Base-by-base conservation (phyloP, 2,113 vertebrate species). In the Bubo bubo region DNA sequence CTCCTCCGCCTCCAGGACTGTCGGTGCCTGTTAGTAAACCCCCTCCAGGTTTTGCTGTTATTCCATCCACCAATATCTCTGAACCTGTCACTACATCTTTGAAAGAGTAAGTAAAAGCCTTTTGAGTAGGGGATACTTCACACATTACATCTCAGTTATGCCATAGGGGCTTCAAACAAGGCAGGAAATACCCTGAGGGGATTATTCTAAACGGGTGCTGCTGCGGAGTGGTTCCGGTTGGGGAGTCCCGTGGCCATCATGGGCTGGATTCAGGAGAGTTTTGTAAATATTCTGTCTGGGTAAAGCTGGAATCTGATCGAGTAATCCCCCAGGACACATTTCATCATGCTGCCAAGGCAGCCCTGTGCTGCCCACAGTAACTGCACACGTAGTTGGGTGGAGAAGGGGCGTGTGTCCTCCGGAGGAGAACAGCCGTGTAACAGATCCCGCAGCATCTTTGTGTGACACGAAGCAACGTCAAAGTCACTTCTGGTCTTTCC, bases 41-140 rank as follows among this genome's bases (percentile, higher is more conserved):
- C 6, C 99, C 99, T 1, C 99, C 99, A 3, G 99, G 99, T 58
- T 99, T 99, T 95, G 99, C 98, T 16, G 98, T 99, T 68, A 98
- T 99, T 93, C 98, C 99, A 39, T 97, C 99, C 93, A 98, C 98
- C 95, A 98, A 98, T 7, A 92, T 98, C 93, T 95, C 98, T 14
- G 98, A 99, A 47, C 96, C 98, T 2, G 79, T 98, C 73, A 96
- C 97, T 47, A 94, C 98, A 41, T 85, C 98, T 41, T 94, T 97
- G 27, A 99, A 98, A 95, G 97, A 97, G 99, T 99, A 96, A 99
- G 99, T 97, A 28, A 5, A 26, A 9, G 55, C 23, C 30, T 35
- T 13, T 10, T 9, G 50, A 59, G 39, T 16, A 59, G 4, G 41
- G 35, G 34, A 12, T 37, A 2, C 4, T 67, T 28, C 3, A 10